A percentile compares a stretch with the other conserved stretches of the same genome.
These are phyloP conservation scores for Harpegnathos saltator DNA, from an alignment of 1,140 invertebrate genomes.

Conservation along the genomic window DNA sequence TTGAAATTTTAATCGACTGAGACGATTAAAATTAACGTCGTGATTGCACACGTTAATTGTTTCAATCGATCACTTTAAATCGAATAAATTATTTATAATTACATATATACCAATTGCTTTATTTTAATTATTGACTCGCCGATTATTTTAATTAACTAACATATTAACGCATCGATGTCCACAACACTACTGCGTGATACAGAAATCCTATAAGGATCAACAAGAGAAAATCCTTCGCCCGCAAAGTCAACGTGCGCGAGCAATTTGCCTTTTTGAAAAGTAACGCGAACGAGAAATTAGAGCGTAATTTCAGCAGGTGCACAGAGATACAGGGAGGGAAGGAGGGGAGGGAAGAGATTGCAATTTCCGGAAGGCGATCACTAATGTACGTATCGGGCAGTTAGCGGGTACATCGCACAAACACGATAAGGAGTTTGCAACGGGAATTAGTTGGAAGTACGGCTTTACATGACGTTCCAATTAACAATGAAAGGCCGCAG, in stretches of 20 bases:
- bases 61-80: no score
- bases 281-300: constrained; percentile 24
- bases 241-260: neutral
- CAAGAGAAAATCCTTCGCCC: neutral
- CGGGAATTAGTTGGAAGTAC: neutral
- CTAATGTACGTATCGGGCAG: constrained; percentile 41
- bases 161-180: no score
- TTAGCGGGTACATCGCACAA: constrained; percentile 35
- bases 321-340: constrained; percentile 29
- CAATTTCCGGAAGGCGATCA: constrained; percentile 66
- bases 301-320: constrained; percentile 6
- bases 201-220: neutral
- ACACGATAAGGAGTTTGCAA: constrained; percentile 42
- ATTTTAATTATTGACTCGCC: no score
- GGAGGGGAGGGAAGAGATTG: constrained; percentile 57
- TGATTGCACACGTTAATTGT: no score
- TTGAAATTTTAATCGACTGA: no score
- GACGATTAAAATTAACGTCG: no score
- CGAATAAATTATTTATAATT: no score
- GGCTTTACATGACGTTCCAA: neutral
- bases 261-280: constrained; percentile 51
- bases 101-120: no score
- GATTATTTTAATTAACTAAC: no score
- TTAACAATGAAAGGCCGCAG: constrained; percentile 23
- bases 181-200: no score